Percentiles rank a stretch among this genome's conserved stretches.
Conservation (phyloP, 2,113 vertebrate genomes). For the Typhlomys cinereus region DNA sequence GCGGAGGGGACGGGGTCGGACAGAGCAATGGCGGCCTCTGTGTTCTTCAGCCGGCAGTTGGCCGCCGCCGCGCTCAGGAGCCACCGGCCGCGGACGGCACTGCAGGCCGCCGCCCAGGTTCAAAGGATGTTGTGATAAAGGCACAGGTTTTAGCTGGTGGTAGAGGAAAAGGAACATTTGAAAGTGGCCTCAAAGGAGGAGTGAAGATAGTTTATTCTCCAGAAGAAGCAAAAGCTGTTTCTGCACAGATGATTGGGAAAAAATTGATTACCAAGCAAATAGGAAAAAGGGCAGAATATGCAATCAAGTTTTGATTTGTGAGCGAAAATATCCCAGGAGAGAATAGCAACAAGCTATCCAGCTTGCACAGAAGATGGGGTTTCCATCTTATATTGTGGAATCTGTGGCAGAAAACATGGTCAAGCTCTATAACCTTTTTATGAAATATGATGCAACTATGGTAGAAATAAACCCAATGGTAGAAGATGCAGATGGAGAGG, state of each 20-base stretch:
- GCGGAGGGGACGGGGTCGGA: no score
- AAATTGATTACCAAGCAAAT: slow-evolving; percentile 98
- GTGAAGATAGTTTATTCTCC: no score
- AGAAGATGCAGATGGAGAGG: slow-evolving; percentile 96
- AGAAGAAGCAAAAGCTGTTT: slow-evolving; percentile 95
- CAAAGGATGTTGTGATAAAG: slow-evolving; percentile 98
- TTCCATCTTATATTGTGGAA: slow-evolving; percentile 91
- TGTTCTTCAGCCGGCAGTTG: no score
- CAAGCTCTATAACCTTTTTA: slow-evolving; percentile 95
- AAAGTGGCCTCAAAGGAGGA: no score
- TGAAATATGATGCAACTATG: slow-evolving; percentile 99
- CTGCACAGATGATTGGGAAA: slow-evolving; percentile 97
- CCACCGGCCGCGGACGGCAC: no score
- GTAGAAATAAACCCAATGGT: slow-evolving; percentile 99
- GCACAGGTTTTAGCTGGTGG: slow-evolving; percentile 98
- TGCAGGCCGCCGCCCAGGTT: no score
- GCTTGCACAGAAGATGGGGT: slow-evolving; percentile 98
- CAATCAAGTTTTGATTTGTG: slow-evolving; percentile 98
- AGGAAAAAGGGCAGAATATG: slow-evolving; percentile 97
- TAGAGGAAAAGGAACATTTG: slow-evolving; percentile 97
- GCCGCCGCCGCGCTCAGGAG: no score
- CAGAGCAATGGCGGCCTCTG: no score
- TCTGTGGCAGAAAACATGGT: slow-evolving; percentile 97
- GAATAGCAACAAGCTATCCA: no score
- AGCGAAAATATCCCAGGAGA: no score